Conservation (phyloP, 1,140 invertebrate genomes). For the Pogonognathellus flavescens region DNA sequence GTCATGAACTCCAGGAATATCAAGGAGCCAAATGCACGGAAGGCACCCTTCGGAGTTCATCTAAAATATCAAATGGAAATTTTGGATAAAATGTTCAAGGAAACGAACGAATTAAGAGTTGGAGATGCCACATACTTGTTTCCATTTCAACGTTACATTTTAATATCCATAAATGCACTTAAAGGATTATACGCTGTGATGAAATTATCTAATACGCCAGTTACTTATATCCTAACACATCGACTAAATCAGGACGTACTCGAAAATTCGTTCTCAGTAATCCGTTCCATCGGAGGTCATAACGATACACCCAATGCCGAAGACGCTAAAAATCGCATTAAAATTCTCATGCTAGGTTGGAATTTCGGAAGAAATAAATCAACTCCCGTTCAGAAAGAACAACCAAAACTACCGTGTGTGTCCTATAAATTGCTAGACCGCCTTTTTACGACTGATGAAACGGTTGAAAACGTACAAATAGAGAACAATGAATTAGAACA, state of each 20-base stretch:
- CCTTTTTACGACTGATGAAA: background rate
- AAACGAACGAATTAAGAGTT: background rate
- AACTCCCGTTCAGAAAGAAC: background rate
- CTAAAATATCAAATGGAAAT: background rate
- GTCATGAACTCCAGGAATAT: background rate
- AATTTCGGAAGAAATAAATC: background rate
- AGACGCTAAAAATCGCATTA: background rate
- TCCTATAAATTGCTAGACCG: background rate
- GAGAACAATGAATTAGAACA: background rate
- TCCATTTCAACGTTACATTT: background rate
- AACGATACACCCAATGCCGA: background rate
- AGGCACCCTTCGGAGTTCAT: background rate
- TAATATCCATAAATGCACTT: background rate
- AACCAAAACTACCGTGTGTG: background rate
- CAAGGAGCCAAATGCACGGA: background rate
- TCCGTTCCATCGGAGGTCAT: background rate
- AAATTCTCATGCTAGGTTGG: slow-evolving; percentile 12
- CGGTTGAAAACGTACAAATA: background rate
- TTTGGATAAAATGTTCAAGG: background rate
- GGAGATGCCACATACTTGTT: background rate
- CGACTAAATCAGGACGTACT: background rate
- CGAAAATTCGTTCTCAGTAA: background rate
- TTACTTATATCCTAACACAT: background rate
- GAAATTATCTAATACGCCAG: background rate
- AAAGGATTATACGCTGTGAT: background rate